Evolutionary conservation across 2,113 vertebrate genomes (phyloP).

Genomic region (Laterallus jamaicensis): DNA sequence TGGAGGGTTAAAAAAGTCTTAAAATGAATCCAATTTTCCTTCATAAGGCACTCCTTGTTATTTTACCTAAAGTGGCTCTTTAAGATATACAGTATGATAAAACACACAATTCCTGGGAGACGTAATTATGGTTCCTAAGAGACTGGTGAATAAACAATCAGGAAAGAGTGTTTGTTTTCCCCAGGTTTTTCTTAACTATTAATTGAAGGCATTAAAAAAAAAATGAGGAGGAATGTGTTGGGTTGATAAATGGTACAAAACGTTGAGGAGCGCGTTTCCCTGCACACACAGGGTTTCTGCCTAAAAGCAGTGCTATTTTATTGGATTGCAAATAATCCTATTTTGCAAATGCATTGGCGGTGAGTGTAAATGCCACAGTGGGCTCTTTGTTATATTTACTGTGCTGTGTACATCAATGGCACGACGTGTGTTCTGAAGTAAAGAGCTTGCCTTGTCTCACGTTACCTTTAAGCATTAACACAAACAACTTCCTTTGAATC

Average conservation of each 20-base stretch:
- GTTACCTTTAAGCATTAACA: conserved; percentile 6
- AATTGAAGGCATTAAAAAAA: conserved; percentile 58
- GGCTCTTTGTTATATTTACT: conserved; percentile 47
- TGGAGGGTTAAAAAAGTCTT: conserved; percentile 70
- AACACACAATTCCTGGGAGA: conserved; percentile 64
- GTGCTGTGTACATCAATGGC: not conserved
- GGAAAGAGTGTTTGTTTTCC: conserved; percentile 58
- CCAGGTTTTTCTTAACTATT: conserved; percentile 45
- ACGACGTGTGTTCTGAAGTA: not conserved
- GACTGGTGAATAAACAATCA: conserved; percentile 68
- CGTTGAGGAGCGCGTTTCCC: not conserved
- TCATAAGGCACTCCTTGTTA: conserved; percentile 76
- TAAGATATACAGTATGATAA: conserved; percentile 75
- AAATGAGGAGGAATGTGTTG: conserved; percentile 17
- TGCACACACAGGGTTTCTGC: not conserved
- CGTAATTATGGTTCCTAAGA: conserved; percentile 71
- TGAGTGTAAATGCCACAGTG: conserved; percentile 1
- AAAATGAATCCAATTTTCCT: conserved; percentile 78
- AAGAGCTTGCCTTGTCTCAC: conserved; percentile 41
- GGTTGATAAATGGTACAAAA: conserved; percentile 21
- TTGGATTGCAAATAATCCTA: conserved; percentile 21
- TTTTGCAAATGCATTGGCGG: conserved; percentile 5
- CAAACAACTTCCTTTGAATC: not conserved
- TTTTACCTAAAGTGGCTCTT: conserved; percentile 74
- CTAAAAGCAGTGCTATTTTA: not conserved